phyloP scores from a whole-genome alignment of 2,113 vertebrate genomes.

The Rhea pennata region DNA sequence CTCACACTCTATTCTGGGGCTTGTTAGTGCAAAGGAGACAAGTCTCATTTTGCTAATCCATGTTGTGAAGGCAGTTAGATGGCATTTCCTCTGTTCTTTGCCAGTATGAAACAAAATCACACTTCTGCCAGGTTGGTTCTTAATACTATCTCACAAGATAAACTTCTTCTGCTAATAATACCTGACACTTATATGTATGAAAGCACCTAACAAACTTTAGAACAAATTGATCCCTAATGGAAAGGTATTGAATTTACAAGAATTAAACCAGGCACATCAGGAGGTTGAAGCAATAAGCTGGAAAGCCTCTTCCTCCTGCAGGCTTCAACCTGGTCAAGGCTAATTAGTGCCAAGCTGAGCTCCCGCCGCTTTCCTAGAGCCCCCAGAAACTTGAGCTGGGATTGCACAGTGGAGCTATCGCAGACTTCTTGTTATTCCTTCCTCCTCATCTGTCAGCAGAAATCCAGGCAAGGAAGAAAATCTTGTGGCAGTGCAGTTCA shows the following conservation, averaged over 20 bases:
- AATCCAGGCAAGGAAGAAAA: background rate
- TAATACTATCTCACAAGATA: conserved; percentile 59
- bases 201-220: background rate
- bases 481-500: background rate
- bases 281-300: background rate
- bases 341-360: conserved; percentile 9
- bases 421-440: background rate
- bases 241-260: conserved; percentile 24
- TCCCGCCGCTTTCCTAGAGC: background rate
- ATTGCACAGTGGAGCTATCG: background rate
- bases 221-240: conserved; percentile 52
- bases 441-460: background rate
- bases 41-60: conserved; percentile 48
- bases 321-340: background rate
- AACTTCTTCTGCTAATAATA: conserved; percentile 51
- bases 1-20: conserved; percentile 43
- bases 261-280: conserved; percentile 23
- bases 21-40: conserved; percentile 59
- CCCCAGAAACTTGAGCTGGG: background rate
- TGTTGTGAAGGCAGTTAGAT: conserved; percentile 31
- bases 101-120: conserved; percentile 58
- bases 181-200: conserved; percentile 35
- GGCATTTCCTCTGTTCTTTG: conserved; percentile 20
- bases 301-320: background rate
- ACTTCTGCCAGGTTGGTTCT: conserved; percentile 43